A percentile compares a stretch with the other conserved stretches of the same genome.
Conservation (phyloP, 2,888 invertebrate species). For the Pristionchus entomophagus region DNA sequence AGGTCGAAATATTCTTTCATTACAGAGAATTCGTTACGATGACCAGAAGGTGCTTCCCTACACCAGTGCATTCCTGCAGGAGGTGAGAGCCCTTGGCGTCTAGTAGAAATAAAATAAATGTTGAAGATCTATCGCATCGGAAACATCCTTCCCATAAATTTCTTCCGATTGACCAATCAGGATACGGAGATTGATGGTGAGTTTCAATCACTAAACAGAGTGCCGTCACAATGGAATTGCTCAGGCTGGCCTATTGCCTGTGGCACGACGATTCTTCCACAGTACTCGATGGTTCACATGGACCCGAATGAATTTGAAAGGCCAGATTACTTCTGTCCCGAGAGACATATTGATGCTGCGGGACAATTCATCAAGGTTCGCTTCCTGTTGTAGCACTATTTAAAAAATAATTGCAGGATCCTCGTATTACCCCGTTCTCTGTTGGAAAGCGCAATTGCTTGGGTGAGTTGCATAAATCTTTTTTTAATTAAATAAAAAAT, state of each 20-base stretch:
- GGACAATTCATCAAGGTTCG: slow-evolving; percentile 23
- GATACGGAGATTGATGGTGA: slow-evolving; percentile 6
- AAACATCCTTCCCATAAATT: neutral
- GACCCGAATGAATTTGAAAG: slow-evolving; percentile 16
- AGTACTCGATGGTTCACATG: slow-evolving; percentile 2
- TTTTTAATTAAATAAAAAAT: neutral
- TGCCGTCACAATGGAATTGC: neutral
- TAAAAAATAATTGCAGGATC: neutral
- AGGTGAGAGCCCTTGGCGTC: too few species aligned
- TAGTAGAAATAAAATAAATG: neutral
- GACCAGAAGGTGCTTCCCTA: slow-evolving; percentile 2
- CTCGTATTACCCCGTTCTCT: slow-evolving; percentile 27
- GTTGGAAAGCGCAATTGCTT: slow-evolving; percentile 12
- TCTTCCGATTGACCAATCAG: neutral
- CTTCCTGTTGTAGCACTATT: neutral
- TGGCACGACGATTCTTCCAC: slow-evolving; percentile 5
- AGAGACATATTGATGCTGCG: neutral
- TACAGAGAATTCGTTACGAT: slow-evolving; percentile 20
- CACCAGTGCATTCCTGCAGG: neutral
- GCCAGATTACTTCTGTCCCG: slow-evolving; percentile 31
- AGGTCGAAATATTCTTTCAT: neutral
- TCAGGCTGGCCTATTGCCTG: neutral
- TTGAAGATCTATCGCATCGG: neutral
- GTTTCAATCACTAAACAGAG: neutral
- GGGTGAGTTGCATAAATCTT: neutral